Evolutionary conservation across 1,140 invertebrate species (phyloP).

Genomic region (Adoxophyes honmai): DNA sequence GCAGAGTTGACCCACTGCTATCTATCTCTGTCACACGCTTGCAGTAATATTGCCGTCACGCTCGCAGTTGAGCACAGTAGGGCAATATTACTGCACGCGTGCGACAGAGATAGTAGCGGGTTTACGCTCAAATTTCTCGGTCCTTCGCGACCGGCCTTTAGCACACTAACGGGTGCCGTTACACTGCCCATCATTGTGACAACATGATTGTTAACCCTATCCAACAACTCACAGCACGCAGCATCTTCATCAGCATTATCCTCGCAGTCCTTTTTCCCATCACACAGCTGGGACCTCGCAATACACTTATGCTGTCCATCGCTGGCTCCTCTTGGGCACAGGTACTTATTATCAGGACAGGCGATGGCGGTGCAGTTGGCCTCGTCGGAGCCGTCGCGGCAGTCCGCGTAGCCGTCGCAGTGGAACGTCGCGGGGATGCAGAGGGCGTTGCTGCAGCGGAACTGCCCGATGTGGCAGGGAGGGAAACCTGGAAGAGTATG

Average conservation of each 20-base stretch:
- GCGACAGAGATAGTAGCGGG: too few species aligned
- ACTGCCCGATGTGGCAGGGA: slow-evolving; percentile 93
- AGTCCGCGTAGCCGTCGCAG: slow-evolving; percentile 91
- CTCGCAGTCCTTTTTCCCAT: slow-evolving; percentile 92
- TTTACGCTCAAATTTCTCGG: too few species aligned
- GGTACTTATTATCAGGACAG: slow-evolving; percentile 94
- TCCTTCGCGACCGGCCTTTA: too few species aligned
- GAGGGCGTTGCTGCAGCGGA: slow-evolving; percentile 93
- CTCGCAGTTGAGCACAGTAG: too few species aligned
- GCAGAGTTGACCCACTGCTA: too few species aligned
- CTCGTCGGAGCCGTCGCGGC: slow-evolving; percentile 93
- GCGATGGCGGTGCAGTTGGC: slow-evolving; percentile 91
- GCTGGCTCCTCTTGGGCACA: slow-evolving; percentile 87
- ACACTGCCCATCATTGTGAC: too few species aligned
- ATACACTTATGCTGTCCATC: slow-evolving; percentile 91
- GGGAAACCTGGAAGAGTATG: slow-evolving; percentile 86
- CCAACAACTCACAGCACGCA: slow-evolving; percentile 94
- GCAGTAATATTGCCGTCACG: too few species aligned
- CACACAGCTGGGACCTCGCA: slow-evolving; percentile 90
- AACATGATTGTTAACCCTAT: too few species aligned
- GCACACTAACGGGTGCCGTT: too few species aligned
- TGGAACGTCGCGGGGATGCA: slow-evolving; percentile 93
- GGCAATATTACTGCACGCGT: too few species aligned
- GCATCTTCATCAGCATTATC: slow-evolving; percentile 93
- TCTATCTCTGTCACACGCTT: too few species aligned